Evolutionary conservation across 2,113 vertebrate genomes (phyloP).

Genomic region (Casuarius casuarius): DNA sequence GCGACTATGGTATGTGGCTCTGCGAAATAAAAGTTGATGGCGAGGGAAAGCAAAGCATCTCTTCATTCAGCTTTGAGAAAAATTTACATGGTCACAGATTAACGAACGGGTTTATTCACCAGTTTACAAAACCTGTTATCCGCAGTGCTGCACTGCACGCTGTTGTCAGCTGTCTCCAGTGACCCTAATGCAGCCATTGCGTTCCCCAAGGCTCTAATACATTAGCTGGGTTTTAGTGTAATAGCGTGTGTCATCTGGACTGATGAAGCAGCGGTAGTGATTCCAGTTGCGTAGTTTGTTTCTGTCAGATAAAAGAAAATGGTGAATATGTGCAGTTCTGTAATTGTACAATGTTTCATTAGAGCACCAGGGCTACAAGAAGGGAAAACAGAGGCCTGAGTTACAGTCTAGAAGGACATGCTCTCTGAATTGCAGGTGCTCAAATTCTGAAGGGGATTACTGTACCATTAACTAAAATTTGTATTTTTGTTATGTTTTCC

Average conservation of each 20-base stretch:
- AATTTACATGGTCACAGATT: background rate
- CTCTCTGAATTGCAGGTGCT: background rate
- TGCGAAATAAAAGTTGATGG: constrained; percentile 15
- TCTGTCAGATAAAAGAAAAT: background rate
- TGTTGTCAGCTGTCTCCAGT: background rate
- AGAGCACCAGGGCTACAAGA: background rate
- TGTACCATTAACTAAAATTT: background rate
- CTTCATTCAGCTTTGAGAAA: constrained; percentile 8
- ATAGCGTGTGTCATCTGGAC: background rate
- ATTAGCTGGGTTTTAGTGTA: background rate
- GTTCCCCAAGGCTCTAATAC: background rate
- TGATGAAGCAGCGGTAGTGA: background rate
- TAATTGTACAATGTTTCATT: background rate
- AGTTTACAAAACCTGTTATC: background rate
- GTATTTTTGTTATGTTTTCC: background rate
- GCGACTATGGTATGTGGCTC: background rate
- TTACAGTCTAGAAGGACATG: rapidly evolving
- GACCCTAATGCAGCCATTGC: background rate
- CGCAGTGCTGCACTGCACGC: background rate
- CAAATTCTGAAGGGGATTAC: rapidly evolving
- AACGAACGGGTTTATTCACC: background rate
- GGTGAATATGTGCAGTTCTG: background rate
- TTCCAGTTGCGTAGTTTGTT: background rate
- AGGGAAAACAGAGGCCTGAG: background rate
- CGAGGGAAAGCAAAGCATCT: constrained; percentile 33